Evolutionary conservation across 2,888 invertebrate genomes (phyloP), one percentile per base, ranked within the genome.

Genomic region (Notocelia uddmanniana): DNA sequence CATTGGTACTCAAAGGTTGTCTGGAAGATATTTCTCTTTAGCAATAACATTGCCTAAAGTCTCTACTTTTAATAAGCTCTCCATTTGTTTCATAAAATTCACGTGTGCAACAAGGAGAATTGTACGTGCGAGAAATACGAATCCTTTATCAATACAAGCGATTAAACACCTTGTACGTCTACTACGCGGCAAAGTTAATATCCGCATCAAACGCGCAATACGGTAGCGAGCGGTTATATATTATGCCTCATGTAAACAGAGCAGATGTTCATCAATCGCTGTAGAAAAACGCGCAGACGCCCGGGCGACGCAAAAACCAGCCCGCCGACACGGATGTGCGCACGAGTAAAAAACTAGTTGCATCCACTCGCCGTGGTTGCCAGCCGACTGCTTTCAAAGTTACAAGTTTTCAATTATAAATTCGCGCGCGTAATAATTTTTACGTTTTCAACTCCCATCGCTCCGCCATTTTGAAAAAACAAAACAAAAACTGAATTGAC

Each of bases 181-280:
- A 55, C n/a, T 26, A 23, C 54, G 19, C 26, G 34, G 21, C 54
- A 11, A 18, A 31, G n/a, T 48, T 37, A 26, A 21, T 34, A 67
- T 60, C 54, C 60, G 68, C 62, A 41, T 62, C 60, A 69, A 54
- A 52, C 62, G 37, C 45, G 63, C 52, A 70, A 58, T 37, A 71
- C 71, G 45, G 72, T 68, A 72, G 72, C 67, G 18, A 72, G 72
- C 67, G 18, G 34, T 19, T 57, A 50, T 31, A 50, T 31, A 73
- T 73, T 31, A 73, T 73, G 70, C 73, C 75, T 48, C 73, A 68
- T 75, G 86, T 87, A 87, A 86, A 88, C 84, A 88, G 82, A 85
- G 82, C 77, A 73, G 89, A 89, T 89, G 84, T 85, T 81, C 85
- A 87, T 89, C 88, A 89, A 85, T 89, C 86, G 87, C 79, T 78